Evolutionary conservation across 1,140 invertebrate species (phyloP).

Genomic region (Gryon sp.): DNA sequence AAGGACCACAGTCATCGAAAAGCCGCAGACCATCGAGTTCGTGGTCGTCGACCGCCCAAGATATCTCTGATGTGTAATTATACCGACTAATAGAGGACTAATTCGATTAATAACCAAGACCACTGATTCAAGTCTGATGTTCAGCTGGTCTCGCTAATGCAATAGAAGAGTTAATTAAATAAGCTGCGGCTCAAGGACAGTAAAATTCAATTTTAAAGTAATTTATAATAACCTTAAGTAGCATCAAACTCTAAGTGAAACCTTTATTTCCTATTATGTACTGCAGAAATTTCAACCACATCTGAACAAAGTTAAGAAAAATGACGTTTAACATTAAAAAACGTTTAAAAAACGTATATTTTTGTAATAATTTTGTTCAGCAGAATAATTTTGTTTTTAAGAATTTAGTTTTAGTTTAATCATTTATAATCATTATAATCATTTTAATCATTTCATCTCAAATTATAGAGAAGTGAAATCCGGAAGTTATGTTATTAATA

Average conservation of each 20-base stretch:
- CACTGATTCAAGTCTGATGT: conserved; percentile 57
- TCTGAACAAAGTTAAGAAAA: conserved; percentile 8
- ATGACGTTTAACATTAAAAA: no score
- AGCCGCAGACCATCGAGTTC: conserved; percentile 63
- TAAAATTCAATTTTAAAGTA: conserved; percentile 30
- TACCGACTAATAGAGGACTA: conserved; percentile 71
- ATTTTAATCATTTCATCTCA: no score
- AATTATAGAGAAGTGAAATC: no score
- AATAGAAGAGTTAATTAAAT: conserved; percentile 48
- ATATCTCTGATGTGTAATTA: conserved; percentile 71
- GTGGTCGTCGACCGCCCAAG: conserved; percentile 46
- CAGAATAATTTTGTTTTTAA: no score
- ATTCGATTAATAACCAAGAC: conserved; percentile 74
- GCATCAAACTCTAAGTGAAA: conserved; percentile 13
- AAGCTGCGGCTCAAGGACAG: conserved; percentile 12
- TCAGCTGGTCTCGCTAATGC: conserved; percentile 38
- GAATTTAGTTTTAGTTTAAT: no score
- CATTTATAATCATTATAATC: no score
- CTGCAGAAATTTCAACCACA: conserved; percentile 7
- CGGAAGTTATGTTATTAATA: no score
- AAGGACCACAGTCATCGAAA: conserved; percentile 62
- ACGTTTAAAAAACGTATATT: no score
- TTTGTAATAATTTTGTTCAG: no score
- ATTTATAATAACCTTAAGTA: conserved; percentile 26
- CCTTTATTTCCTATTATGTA: conserved; percentile 4